Conservation (phyloP, 2,888 invertebrate species). For the Micoletzkya japonica region DNA sequence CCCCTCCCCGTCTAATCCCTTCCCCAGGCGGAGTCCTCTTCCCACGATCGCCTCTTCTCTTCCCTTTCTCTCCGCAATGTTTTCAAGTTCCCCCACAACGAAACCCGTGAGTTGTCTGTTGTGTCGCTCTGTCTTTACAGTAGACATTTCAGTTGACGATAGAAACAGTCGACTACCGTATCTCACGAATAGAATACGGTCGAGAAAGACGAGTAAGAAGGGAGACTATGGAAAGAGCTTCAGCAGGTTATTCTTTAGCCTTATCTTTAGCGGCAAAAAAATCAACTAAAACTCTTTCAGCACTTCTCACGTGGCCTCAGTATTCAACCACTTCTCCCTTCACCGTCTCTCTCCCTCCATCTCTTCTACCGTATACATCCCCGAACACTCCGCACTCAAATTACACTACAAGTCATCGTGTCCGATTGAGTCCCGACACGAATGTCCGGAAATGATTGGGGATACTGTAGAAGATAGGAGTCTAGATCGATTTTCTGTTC, state of each 20-base stretch:
- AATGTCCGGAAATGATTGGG: conserved; percentile 45
- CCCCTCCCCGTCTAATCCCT: too few relatives aligned
- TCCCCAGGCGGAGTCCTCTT: conserved; percentile 14
- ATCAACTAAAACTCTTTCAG: conserved; percentile 36
- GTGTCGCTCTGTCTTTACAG: background rate
- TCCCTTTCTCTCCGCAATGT: conserved; percentile 77
- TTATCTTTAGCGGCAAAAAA: too few relatives aligned
- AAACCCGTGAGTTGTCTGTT: background rate
- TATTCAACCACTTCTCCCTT: conserved; percentile 79
- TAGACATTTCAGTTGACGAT: conserved; percentile 64
- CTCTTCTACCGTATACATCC: conserved; percentile 68
- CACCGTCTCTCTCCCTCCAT: conserved; percentile 68
- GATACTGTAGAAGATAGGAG: conserved; percentile 47
- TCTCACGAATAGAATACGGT: conserved; percentile 66
- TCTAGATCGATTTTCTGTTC: conserved; percentile 39
- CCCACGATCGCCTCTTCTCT: background rate
- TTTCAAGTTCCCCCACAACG: conserved; percentile 82
- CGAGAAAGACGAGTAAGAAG: conserved; percentile 71
- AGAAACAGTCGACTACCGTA: conserved; percentile 26
- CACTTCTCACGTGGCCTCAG: conserved; percentile 72
- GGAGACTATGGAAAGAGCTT: conserved; percentile 77
- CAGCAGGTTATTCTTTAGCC: conserved; percentile 66
- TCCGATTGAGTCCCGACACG: conserved; percentile 51
- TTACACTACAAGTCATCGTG: conserved; percentile 82
- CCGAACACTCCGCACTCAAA: conserved; percentile 81